phyloP scores from a whole-genome alignment of 2,113 vertebrate genomes.

The Onychostoma macrolepis region DNA sequence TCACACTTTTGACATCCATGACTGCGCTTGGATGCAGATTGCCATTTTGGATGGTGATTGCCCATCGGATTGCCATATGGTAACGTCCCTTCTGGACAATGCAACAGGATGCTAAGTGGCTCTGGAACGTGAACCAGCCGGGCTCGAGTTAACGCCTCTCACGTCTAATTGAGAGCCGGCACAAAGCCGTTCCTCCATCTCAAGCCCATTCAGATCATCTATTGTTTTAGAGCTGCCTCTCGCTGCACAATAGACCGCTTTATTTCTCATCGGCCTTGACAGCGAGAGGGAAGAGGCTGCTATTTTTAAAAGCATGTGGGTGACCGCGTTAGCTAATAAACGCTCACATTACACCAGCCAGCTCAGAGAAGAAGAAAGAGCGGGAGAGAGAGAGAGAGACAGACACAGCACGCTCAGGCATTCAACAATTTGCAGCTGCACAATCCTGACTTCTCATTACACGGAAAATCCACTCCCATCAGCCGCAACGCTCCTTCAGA shows the following conservation, averaged over 20 bases:
- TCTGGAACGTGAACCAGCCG: background rate
- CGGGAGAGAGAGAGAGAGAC: slow-evolving; percentile 3
- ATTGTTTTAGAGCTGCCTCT: slow-evolving; percentile 65
- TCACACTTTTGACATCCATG: background rate
- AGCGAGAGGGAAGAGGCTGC: slow-evolving; percentile 73
- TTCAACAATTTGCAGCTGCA: slow-evolving; percentile 47
- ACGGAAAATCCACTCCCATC: slow-evolving; percentile 43
- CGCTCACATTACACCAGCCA: slow-evolving; percentile 57
- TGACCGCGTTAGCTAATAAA: slow-evolving; percentile 74
- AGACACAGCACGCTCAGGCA: background rate
- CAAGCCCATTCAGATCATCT: slow-evolving; percentile 48
- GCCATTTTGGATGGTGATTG: slow-evolving; percentile 23
- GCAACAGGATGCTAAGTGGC: slow-evolving; percentile 14
- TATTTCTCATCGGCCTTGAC: slow-evolving; percentile 73
- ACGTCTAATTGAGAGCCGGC: slow-evolving; percentile 35
- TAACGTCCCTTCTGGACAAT: slow-evolving; percentile 14
- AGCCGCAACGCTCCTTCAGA: slow-evolving; percentile 25
- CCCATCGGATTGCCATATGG: slow-evolving; percentile 14
- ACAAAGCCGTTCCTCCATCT: slow-evolving; percentile 33
- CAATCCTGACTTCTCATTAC: slow-evolving; percentile 50
- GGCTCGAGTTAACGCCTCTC: background rate
- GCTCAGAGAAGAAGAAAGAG: slow-evolving; percentile 19
- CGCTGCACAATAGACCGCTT: slow-evolving; percentile 69
- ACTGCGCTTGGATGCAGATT: slow-evolving; percentile 10
- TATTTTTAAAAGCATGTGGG: slow-evolving; percentile 79